Evolutionary conservation across 2,888 invertebrate species (phyloP), one percentile per base, ranked within the genome.

Genomic region (Lasioglossum lativentre): DNA sequence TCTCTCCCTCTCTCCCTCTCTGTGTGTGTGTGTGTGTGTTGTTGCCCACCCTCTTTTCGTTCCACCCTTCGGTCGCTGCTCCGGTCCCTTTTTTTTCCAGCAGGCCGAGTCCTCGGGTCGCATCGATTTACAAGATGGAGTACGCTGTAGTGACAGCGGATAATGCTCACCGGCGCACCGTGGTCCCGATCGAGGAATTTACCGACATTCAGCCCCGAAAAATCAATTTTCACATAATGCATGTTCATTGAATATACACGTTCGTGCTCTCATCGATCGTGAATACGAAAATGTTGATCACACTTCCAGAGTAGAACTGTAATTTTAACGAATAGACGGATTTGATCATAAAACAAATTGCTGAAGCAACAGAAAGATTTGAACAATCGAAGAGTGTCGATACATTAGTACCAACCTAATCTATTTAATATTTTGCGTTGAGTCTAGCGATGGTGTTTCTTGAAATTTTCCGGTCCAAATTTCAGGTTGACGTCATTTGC

Each of bases 71-170:
- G 30, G 66, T 66, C 34, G 34, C 40, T 75, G 8, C 81, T 34
- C 34, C 27, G 52, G 73, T 80, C 59, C 70, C 66, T 63, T 40
- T 68, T 75, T 82, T 78, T 52, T 40, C 68, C 76, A 73, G 63
- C 74, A 70, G 47, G 68, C 70, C 59, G 45, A 68, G 68, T 59
- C 72, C n/a, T 59, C 75, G 45, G 72, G 75, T 70, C 68, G 72
- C 78, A 72, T 82, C 78, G 82, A 81, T 87, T 82, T 76, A 76
- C 87, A 78, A 79, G 74, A 75, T 77, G 83, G 70, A 82, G 76
- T 74, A 40, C 72, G 72, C 23, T 47, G 52, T 78, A 83, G 84
- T 63, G 78, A 83, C 78, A 83, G 27, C 71, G 23, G 84, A 83
- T 84, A 85, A 84, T 59, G 80, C 73, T 75, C 23, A 23, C 66